phyloP scores from a whole-genome alignment of 2,797 vertebrate species.

The Parotocinclus haroldoi region DNA sequence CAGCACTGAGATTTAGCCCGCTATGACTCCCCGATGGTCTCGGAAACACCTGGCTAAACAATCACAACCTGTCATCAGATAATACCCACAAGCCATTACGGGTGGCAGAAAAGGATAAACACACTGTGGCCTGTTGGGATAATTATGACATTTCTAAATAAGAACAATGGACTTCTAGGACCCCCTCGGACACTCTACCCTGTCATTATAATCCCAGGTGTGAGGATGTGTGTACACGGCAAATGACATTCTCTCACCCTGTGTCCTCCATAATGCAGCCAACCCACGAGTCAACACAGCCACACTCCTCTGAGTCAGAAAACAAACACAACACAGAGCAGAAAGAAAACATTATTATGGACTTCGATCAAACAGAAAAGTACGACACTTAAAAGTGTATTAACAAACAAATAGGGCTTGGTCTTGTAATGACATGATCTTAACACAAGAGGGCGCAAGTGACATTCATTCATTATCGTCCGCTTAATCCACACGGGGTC shows the following conservation, averaged over 20 bases:
- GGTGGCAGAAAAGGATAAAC: constrained; percentile 23
- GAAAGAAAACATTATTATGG: not conserved
- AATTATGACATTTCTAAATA: constrained; percentile 11
- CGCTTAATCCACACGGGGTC: too few species aligned
- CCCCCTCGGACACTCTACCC: constrained; percentile 13
- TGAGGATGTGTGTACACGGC: not conserved
- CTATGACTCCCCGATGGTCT: constrained; percentile 18
- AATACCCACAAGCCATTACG: constrained; percentile 30
- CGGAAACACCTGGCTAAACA: constrained; percentile 32
- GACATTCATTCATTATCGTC: too few species aligned
- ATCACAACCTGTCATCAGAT: constrained; percentile 36
- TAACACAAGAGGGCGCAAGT: too few species aligned
- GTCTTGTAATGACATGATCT: too few species aligned
- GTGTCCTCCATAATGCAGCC: constrained; percentile 99
- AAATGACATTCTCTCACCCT: constrained; percentile 72
- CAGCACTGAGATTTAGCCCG: constrained; percentile 10
- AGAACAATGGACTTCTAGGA: constrained; percentile 19
- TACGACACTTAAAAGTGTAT: too few species aligned
- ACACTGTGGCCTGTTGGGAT: constrained; percentile 32
- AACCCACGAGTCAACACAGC: constrained; percentile 85
- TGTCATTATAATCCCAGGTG: constrained; percentile 32
- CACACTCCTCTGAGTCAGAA: constrained; percentile 84
- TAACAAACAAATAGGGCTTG: too few species aligned
- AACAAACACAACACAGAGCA: constrained; percentile 19
- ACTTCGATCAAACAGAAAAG: not conserved